Conservation (phyloP, 2,888 invertebrate genomes). For the Myopa tessellatipennis region DNA sequence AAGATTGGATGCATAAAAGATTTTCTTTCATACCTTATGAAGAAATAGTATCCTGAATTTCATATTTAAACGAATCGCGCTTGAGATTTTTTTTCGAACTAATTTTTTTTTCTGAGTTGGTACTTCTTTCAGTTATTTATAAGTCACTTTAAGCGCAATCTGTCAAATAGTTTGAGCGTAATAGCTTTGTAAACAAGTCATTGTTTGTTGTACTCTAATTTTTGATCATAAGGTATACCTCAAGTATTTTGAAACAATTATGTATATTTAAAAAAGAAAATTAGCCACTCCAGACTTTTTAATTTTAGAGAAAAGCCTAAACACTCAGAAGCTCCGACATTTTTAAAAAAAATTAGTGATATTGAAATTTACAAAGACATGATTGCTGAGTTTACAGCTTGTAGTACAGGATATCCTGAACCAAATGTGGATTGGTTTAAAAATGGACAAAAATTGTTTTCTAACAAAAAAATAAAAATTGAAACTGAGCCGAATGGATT, state of each 20-base stretch:
- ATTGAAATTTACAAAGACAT: constrained; percentile 88
- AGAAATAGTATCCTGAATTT: too few species aligned
- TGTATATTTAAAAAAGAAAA: neutral
- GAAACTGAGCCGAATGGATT: constrained; percentile 80
- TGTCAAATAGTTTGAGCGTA: too few species aligned
- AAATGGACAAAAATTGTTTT: constrained; percentile 82
- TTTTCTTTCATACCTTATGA: too few species aligned
- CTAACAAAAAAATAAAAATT: constrained; percentile 84
- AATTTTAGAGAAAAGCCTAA: constrained; percentile 75
- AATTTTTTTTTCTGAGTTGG: too few species aligned
- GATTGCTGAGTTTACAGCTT: constrained; percentile 94
- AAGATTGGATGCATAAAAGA: too few species aligned
- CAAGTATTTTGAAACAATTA: constrained; percentile 61
- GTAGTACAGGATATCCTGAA: constrained; percentile 86
- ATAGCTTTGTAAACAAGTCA: too few species aligned
- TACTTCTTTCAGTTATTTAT: too few species aligned
- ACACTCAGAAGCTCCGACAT: constrained; percentile 85
- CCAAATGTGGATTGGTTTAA: constrained; percentile 90
- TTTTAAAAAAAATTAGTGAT: constrained; percentile 90
- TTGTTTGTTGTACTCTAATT: too few species aligned
- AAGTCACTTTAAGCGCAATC: too few species aligned
- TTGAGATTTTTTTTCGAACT: too few species aligned
- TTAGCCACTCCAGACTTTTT: neutral
- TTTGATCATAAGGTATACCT: too few species aligned
- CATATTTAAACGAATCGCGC: too few species aligned